phyloP scores from a whole-genome alignment of 2,888 invertebrate species.

The Trissonchulus sp. region DNA sequence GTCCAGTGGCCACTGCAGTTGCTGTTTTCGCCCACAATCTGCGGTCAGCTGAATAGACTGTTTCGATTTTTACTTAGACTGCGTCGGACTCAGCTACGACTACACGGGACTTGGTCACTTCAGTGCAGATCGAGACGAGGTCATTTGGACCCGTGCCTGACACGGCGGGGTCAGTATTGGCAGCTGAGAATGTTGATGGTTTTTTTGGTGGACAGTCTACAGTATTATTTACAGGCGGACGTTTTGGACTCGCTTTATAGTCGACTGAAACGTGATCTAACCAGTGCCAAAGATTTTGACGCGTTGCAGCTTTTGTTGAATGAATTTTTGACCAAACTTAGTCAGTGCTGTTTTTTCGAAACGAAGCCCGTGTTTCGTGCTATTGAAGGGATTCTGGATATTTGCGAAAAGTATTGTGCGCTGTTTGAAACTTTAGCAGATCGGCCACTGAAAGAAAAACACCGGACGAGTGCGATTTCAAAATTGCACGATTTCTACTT shows the following conservation, averaged over 20 bases:
- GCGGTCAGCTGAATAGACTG: not conserved
- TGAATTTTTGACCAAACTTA: not conserved
- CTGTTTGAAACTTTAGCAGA: not conserved
- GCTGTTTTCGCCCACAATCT: not conserved
- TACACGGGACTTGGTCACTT: not conserved
- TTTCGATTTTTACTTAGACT: not conserved
- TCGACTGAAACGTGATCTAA: not conserved
- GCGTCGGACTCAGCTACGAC: slow-evolving; percentile 3
- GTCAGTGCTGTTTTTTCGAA: not conserved
- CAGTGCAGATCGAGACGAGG: not conserved
- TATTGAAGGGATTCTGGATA: not conserved
- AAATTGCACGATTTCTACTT: slow-evolving; percentile 3
- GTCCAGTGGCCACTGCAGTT: not conserved
- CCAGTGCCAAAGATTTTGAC: not conserved
- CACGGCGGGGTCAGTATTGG: not conserved
- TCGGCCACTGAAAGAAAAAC: not conserved
- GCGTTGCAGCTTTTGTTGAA: not conserved
- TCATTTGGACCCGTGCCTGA: not conserved
- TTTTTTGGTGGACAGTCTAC: slow-evolving; percentile 14
- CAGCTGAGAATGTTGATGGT: slow-evolving; percentile 21
- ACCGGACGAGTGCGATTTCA: not conserved
- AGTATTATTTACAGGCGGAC: slow-evolving; percentile 17
- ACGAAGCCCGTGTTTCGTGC: not conserved
- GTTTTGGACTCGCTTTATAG: not conserved
- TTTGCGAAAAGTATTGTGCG: not conserved